Conservation (phyloP, 2,797 vertebrate genomes). For the Neoniphon sammara region DNA sequence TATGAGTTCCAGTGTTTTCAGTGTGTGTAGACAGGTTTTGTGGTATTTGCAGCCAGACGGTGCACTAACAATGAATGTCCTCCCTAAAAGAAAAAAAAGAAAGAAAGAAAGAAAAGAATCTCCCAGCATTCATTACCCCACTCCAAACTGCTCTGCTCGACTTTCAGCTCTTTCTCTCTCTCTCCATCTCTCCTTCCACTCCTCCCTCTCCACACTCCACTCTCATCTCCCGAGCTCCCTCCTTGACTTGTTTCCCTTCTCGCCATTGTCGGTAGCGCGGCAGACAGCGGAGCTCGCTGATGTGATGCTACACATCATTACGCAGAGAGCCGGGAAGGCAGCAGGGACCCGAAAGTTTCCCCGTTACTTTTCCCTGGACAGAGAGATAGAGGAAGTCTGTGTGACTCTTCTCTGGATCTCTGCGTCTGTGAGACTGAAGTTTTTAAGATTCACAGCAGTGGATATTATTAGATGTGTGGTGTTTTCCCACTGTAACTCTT, state of each 20-base stretch:
- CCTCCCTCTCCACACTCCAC: not conserved
- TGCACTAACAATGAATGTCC: conserved; percentile 54
- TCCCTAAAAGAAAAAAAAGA: no score
- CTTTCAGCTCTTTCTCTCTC: conserved; percentile 1
- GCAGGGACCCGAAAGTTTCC: conserved; percentile 18
- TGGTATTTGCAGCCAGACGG: conserved; percentile 16
- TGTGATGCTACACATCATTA: not conserved
- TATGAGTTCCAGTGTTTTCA: not conserved
- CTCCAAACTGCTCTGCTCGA: not conserved
- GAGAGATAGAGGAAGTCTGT: conserved; percentile 9
- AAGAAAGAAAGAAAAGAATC: no score
- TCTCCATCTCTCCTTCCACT: not conserved
- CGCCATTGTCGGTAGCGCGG: conserved; percentile 22
- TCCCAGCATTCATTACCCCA: no score
- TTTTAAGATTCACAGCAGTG: conserved; percentile 15
- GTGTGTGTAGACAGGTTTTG: no score
- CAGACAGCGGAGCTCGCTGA: not conserved
- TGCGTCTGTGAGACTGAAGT: conserved; percentile 22
- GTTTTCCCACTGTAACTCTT: conserved; percentile 29
- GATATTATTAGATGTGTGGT: conserved; percentile 52
- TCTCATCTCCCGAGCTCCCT: conserved; percentile 8
- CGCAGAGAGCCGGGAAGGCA: not conserved
- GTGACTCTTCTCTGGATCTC: conserved; percentile 30
- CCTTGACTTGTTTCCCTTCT: conserved; percentile 3
- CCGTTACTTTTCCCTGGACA: conserved; percentile 27